phyloP scores from a whole-genome alignment of 2,888 invertebrate genomes.

The Drosophila koepferae region DNA sequence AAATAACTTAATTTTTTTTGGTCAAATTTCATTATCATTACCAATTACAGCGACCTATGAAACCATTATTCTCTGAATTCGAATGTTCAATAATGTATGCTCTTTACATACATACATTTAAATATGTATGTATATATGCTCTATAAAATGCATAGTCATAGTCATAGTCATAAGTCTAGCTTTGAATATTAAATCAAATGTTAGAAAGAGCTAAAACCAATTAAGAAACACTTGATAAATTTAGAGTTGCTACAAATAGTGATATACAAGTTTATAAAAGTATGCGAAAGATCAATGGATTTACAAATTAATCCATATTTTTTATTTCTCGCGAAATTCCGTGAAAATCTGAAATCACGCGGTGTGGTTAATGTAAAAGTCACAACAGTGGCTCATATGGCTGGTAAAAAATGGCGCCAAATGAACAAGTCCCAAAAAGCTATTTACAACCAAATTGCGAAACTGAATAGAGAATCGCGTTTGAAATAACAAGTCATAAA shows the following conservation, averaged over 20 bases:
- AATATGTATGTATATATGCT: too few species aligned
- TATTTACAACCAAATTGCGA: slow-evolving; percentile 28
- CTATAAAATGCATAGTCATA: too few species aligned
- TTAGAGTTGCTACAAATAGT: background rate
- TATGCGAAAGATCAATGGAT: background rate
- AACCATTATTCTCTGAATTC: too few species aligned
- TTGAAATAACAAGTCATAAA: background rate
- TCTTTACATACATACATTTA: too few species aligned
- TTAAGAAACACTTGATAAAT: background rate
- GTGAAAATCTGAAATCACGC: slow-evolving; percentile 37
- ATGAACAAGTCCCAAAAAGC: slow-evolving; percentile 48
- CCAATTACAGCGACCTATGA: too few species aligned
- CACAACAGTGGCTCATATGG: slow-evolving; percentile 26
- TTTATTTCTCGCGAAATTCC: slow-evolving; percentile 47
- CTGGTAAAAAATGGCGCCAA: slow-evolving; percentile 49
- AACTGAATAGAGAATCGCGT: slow-evolving; percentile 19
- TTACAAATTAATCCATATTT: slow-evolving; percentile 48
- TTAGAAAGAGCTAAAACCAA: background rate
- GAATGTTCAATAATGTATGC: too few species aligned
- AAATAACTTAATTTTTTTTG: too few species aligned
- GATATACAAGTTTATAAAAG: background rate
- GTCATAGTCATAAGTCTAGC: slow-evolving; percentile 1
- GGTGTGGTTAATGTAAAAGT: slow-evolving; percentile 34
- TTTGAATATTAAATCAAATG: background rate
- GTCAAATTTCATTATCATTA: too few species aligned